These are phyloP conservation scores for Lycaon pictus DNA, from an alignment of 2,113 vertebrate genomes.

Conservation along the genomic window DNA sequence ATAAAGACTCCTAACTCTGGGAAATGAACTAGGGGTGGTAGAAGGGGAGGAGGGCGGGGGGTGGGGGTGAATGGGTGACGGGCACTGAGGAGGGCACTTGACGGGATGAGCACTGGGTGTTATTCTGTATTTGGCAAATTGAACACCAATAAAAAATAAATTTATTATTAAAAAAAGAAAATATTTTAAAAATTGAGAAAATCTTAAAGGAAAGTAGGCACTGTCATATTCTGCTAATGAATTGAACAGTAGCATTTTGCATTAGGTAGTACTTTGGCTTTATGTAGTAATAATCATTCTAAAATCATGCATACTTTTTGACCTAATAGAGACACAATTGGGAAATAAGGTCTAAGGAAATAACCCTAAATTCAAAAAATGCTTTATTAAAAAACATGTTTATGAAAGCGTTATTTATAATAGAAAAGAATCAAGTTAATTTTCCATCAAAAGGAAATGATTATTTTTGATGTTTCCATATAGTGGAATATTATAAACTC, in stretches of 20 bases:
- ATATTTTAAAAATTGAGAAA: not conserved
- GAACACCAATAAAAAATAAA: too few species aligned
- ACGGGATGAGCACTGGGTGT: too few species aligned
- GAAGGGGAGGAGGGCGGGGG: too few species aligned
- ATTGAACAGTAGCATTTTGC: rapidly evolving
- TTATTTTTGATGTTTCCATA: not conserved
- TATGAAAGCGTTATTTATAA: not conserved
- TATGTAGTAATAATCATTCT: not conserved
- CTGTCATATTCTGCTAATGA: not conserved
- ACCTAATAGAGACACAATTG: not conserved
- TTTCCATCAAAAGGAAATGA: not conserved
- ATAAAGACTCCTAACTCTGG: too few species aligned
- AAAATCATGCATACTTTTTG: not conserved
- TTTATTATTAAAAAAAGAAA: too few species aligned
- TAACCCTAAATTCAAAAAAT: not conserved
- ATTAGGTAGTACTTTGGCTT: not conserved
- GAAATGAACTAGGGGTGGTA: too few species aligned
- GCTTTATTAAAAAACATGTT: not conserved
- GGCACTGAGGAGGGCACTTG: too few species aligned
- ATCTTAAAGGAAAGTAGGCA: not conserved
- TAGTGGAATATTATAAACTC: not conserved
- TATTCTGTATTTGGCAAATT: too few species aligned
- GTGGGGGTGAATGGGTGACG: too few species aligned
- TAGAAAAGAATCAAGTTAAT: not conserved
- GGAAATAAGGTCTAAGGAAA: conserved; percentile 11